Evolutionary conservation across 2,888 invertebrate species (phyloP), one percentile per base, ranked within the genome.

Genomic region (Drosophila parthenogenetica): DNA sequence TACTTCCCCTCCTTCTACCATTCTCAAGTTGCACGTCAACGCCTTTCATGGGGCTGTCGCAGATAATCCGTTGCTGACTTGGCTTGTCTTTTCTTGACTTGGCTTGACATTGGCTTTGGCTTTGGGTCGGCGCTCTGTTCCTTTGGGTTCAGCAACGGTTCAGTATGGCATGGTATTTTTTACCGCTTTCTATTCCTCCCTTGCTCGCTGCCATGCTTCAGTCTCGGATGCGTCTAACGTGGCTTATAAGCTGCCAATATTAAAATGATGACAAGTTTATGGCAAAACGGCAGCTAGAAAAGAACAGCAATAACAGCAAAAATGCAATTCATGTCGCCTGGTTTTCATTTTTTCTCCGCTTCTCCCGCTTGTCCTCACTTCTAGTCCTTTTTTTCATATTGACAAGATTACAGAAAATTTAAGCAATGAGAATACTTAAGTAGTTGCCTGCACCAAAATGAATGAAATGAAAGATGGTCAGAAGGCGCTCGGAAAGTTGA

Each of bases 221-320:
- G 69, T 74, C 69, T 69, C 48, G 64, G 61, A 50, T 59, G 45
- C 67, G 66, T 87, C 89, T 77, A 87, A 72, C 89, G 82, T 81
- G 82, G 82, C 85, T 85, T 89, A 85, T 85, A 85, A 89, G 89
- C 85, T 85, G 89, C 87, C 89, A 85, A 85, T 85, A 89, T 85
- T 85, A 89, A 85, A 85, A 89, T 89, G 82, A 85, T 87, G 89
- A 87, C 79, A 87, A 84, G 79, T 86, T 83, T 83, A 88, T 80
- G 72, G 69, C 61, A 60, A 81, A 74, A 74, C 59, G 63, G 77
- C 65, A 65, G 64, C 43, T 25, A 39, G 37, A 39, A 46, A 39
- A 17, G 25, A 29, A 17, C 62, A 64, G 50, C 76, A 55, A 13
- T 13, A 35, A 35, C 35, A 35, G 35, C 35, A 35, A 35, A 63